phyloP scores from a whole-genome alignment of 2,797 vertebrate species.

The Channa striata region DNA sequence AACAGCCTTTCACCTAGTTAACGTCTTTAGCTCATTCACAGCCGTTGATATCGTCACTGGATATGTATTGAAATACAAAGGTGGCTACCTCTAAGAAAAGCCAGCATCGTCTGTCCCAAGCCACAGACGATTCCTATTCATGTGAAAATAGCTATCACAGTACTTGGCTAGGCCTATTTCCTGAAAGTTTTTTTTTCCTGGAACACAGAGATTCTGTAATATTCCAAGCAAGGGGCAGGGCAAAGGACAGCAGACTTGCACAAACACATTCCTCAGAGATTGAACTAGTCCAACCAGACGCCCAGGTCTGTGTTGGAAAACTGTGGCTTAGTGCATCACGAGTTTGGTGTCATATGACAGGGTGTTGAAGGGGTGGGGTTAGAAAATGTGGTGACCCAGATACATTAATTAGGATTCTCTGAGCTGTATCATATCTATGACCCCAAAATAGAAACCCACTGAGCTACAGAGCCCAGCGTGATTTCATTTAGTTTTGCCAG shows the following conservation, averaged over 20 bases:
- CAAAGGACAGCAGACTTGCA: slow-evolving; percentile 68
- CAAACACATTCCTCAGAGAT: slow-evolving; percentile 75
- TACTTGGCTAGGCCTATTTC: not conserved
- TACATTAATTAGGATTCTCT: slow-evolving; percentile 54
- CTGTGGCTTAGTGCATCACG: slow-evolving; percentile 51
- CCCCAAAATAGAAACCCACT: slow-evolving; percentile 53
- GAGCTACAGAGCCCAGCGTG: slow-evolving; percentile 6
- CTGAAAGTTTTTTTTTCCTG: slow-evolving; percentile 46
- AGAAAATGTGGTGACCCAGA: slow-evolving; percentile 69
- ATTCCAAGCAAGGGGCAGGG: slow-evolving; percentile 49
- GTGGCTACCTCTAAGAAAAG: not conserved
- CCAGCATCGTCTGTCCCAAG: not conserved
- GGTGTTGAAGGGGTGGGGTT: slow-evolving; percentile 37
- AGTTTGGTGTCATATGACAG: slow-evolving; percentile 75
- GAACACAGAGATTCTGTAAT: slow-evolving; percentile 43
- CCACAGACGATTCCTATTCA: slow-evolving; percentile 5
- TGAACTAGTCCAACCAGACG: slow-evolving; percentile 64
- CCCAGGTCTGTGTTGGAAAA: slow-evolving; percentile 49
- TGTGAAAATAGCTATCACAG: slow-evolving; percentile 1
- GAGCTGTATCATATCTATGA: slow-evolving; percentile 45
- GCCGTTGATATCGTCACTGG: not conserved
- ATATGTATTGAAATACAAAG: not conserved
- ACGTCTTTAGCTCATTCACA: slow-evolving; percentile 3
- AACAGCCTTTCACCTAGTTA: slow-evolving; percentile 4
- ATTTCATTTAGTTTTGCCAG: slow-evolving; percentile 14